Base-by-base conservation (phyloP, 2,888 invertebrate species). In the Nematopogon swammerdamellus region DNA sequence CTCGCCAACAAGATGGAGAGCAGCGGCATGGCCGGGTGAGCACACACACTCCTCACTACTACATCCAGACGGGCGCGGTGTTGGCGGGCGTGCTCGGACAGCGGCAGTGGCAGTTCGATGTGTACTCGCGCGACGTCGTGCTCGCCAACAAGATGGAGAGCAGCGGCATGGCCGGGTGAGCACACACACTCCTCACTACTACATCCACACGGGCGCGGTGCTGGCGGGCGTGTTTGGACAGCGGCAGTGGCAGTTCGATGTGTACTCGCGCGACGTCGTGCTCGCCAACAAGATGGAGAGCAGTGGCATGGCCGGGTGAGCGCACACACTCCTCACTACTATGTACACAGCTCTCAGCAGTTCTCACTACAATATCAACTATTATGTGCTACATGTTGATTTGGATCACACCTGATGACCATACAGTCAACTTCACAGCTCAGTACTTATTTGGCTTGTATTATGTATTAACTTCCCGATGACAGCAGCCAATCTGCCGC, bases 1-100 rank as follows among this genome's bases (percentile, higher is more conserved):
- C n/a, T n/a, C n/a, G 96, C 97, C 49, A 97, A 97, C 70, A 95
- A 96, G 80, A 96, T 97, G 96, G 96, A 97, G 76, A 94, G 94
- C 79, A 93, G 93, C 60, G 96, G 96, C 54, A 85, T 89, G 80
- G 93, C 95, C 10, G 96, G 95, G 95, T 96, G 74, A 83, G 85
- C 4, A 25, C 25, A 25, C 10, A 25, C 10, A 6, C 25, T 25
- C 25, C 4, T 4, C 25, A 6, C 25, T 4, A 6, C 10, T 25
- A 25, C 36, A 94, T 96, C 61, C 96, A 97, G 72, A 96, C 96
- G 0, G 96, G 96, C 2, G 95, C 95, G 1, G 91, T 97, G n/a
- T 76, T 97, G 49, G 96, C 95, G 10, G 96, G 96, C 0, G 95
- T 97, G 50, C 82, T 97, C 49, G 97, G 97, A 0, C 95, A 95